phyloP scores from a whole-genome alignment of 2,888 invertebrate genomes.

The Ectemnius continuus region DNA sequence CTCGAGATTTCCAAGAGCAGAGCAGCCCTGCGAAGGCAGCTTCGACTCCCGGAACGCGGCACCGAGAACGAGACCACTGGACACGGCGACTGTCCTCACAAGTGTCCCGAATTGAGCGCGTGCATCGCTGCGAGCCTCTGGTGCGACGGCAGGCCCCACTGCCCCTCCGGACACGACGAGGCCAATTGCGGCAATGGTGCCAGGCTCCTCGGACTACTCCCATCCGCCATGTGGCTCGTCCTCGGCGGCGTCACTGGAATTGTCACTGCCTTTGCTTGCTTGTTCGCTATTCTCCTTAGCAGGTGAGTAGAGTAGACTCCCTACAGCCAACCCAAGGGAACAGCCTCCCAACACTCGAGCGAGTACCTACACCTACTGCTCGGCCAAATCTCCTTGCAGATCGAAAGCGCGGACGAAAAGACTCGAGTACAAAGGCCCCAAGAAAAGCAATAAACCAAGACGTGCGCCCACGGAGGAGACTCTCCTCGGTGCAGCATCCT shows the following conservation, averaged over 20 bases:
- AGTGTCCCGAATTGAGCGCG: slow-evolving; percentile 77
- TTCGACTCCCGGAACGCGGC: slow-evolving; percentile 77
- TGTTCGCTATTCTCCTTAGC: slow-evolving; percentile 76
- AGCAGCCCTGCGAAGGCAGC: slow-evolving; percentile 82
- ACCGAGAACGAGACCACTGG: slow-evolving; percentile 68
- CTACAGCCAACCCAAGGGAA: neutral
- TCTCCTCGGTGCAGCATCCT: slow-evolving; percentile 86
- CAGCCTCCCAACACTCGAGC: neutral
- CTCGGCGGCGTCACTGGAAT: slow-evolving; percentile 76
- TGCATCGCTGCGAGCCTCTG: slow-evolving; percentile 77
- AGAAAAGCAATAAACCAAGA: slow-evolving; percentile 70
- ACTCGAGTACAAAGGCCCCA: slow-evolving; percentile 79
- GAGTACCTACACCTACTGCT: neutral
- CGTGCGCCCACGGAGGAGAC: slow-evolving; percentile 85
- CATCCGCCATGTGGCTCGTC: slow-evolving; percentile 74
- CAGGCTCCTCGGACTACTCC: slow-evolving; percentile 81
- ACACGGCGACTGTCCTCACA: slow-evolving; percentile 73
- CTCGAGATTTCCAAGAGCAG: slow-evolving; percentile 85
- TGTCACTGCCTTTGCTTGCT: slow-evolving; percentile 78
- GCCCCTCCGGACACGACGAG: slow-evolving; percentile 83
- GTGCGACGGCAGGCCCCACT: slow-evolving; percentile 79
- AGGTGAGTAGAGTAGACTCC: too few species aligned
- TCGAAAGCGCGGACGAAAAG: slow-evolving; percentile 80
- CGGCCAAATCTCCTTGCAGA: slow-evolving; percentile 72
- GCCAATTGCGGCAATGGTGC: slow-evolving; percentile 80